These are phyloP conservation scores for Hoplias malabaricus DNA, from an alignment of 2,113 vertebrate species.

Conservation along the genomic window DNA sequence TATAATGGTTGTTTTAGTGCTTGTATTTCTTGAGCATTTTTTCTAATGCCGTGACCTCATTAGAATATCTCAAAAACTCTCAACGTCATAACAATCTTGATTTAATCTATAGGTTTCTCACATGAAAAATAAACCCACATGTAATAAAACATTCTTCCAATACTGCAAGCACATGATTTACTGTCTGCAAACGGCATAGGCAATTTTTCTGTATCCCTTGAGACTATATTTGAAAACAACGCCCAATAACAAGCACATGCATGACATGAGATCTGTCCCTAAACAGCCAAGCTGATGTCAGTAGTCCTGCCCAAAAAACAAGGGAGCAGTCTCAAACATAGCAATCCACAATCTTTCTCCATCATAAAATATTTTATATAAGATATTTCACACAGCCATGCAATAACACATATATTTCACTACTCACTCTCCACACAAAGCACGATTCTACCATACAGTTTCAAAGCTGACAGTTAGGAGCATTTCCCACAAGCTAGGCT, in stretches of 20 bases:
- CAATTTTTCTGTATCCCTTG: not conserved
- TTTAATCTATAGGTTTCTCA: too few species aligned
- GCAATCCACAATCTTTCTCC: not conserved
- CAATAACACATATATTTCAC: not conserved
- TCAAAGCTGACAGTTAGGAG: not conserved
- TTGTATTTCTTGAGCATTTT: too few species aligned
- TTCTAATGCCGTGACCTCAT: too few species aligned
- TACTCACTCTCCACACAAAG: slow-evolving; percentile 27
- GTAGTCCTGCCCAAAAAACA: not conserved
- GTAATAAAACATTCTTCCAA: not conserved
- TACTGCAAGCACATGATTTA: not conserved
- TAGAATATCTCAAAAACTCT: too few species aligned
- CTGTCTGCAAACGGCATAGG: not conserved
- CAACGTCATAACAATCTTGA: too few species aligned
- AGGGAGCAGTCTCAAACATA: not conserved
- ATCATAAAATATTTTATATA: not conserved
- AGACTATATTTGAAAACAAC: not conserved
- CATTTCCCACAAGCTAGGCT: slow-evolving; percentile 29
- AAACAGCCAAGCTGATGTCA: not conserved
- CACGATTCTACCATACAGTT: not conserved
- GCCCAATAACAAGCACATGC: not conserved
- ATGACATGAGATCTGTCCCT: not conserved
- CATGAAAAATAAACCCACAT: not conserved
- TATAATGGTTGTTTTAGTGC: too few species aligned
- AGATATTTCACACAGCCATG: not conserved